phyloP scores from a whole-genome alignment of 2,797 vertebrate genomes.

The Corythornis leucogaster region DNA sequence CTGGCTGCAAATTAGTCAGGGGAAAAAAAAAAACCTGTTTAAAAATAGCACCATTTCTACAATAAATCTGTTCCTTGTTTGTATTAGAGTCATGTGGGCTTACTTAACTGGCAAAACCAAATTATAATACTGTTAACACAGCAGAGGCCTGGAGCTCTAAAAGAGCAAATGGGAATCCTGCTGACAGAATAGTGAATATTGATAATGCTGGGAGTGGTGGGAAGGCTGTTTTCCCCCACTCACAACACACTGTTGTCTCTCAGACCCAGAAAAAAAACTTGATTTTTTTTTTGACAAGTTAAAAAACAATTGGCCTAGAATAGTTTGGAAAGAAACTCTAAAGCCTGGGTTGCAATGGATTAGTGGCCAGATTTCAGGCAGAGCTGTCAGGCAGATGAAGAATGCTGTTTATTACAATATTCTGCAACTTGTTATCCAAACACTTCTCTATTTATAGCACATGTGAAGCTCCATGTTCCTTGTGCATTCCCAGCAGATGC shows the following conservation, averaged over 20 bases:
- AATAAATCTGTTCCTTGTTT: neutral
- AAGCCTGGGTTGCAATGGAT: neutral
- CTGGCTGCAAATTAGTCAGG: constrained; percentile 46
- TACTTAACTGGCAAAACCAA: neutral
- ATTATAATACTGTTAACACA: neutral
- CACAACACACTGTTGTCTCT: neutral
- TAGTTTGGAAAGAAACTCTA: neutral
- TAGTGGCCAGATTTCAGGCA: neutral
- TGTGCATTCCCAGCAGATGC: neutral
- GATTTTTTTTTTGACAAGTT: neutral
- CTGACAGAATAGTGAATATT: neutral
- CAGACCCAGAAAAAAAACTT: neutral
- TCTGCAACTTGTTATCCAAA: neutral
- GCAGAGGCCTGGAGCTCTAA: neutral
- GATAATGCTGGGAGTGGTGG: neutral
- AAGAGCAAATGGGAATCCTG: neutral
- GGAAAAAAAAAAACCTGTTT: neutral
- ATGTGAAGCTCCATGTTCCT: neutral
- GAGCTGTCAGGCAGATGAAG: neutral
- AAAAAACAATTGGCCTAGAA: neutral
- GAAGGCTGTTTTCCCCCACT: neutral
- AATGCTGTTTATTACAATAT: neutral
- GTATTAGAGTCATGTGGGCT: constrained; percentile 13
- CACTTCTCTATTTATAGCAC: neutral
- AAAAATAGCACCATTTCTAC: constrained; percentile 18